Base-by-base conservation (phyloP, 1,140 invertebrate genomes). In the Venustaconcha ellipsiformis region DNA sequence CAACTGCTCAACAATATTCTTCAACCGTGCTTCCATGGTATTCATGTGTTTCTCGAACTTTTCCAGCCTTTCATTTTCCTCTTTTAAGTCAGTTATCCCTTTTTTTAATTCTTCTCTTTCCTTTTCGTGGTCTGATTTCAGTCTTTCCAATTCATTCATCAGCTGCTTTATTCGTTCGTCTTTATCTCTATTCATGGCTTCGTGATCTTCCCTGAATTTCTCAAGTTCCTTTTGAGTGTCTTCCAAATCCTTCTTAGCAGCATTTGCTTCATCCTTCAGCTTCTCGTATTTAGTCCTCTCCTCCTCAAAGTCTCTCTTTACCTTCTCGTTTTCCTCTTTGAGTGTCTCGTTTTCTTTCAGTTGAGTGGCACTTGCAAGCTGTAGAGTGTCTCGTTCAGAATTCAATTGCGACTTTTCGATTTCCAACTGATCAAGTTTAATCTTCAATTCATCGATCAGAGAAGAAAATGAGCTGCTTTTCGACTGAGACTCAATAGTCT, bases 401-500 rank as follows among this genome's bases (percentile, higher is more conserved):
- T 72, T 65, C 23, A 72, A 56, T 67, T 67, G 75, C 57, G 78
- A 76, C 66, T 79, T 78, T 70, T 80, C 79, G 17, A 57, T 74
- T 76, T 83, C 78, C n/a, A 80, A 66, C 72, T 76, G 65, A 37
- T 83, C 79, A 15, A 68, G 60, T 65, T 81, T 72, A 8, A 78
- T 76, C 76, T 81, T 83, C 15, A 78, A 57, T 73, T 83, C 75
- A 56, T 72, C 65, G 18, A 56, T 23, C 23, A 72, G 57, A 23
- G 66, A 67, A n/a, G 62, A 59, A 48, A 64, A 69, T 57, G 57
- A 57, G 17, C 75, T 73, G 57, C 67, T 59, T 57, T 74, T 23
- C 23, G 72, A 14, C 71, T 75, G 74, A 11, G 55, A 14, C 30
- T 79, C 78, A 20, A 64, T 58, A 12, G 72, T 26, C n/a, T 75